phyloP scores from a whole-genome alignment of 2,113 vertebrate genomes.

The Eolophus roseicapilla region DNA sequence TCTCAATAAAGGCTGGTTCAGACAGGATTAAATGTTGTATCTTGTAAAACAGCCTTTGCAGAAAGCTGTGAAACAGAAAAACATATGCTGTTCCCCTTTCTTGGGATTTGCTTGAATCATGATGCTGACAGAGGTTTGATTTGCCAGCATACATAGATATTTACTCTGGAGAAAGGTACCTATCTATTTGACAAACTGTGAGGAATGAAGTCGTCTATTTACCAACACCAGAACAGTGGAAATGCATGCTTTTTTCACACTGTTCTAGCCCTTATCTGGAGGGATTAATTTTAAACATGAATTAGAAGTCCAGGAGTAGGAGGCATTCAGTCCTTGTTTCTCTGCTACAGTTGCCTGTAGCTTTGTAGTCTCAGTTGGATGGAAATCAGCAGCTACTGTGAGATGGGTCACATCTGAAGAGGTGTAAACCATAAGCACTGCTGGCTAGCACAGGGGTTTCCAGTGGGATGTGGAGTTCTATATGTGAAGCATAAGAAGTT shows the following conservation, averaged over 20 bases:
- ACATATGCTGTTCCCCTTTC: neutral
- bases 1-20: conserved; percentile 14
- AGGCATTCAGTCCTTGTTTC: neutral
- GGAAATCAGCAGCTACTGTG: neutral
- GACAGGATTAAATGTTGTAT: neutral
- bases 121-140: neutral
- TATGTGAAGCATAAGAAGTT: neutral
- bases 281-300: neutral
- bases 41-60: neutral
- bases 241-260: neutral
- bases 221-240: neutral
- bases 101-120: neutral
- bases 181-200: neutral
- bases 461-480: neutral
- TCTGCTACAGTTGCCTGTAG: neutral
- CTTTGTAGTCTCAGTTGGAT: neutral
- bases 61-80: conserved; percentile 23
- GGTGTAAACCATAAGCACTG: neutral
- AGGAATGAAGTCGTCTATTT: neutral
- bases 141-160: neutral
- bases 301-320: neutral
- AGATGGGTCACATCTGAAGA: neutral
- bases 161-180: neutral
- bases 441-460: neutral
- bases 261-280: neutral